Evolutionary conservation across 2,797 vertebrate genomes (phyloP).

Genomic region (Spinus olivaceus): DNA sequence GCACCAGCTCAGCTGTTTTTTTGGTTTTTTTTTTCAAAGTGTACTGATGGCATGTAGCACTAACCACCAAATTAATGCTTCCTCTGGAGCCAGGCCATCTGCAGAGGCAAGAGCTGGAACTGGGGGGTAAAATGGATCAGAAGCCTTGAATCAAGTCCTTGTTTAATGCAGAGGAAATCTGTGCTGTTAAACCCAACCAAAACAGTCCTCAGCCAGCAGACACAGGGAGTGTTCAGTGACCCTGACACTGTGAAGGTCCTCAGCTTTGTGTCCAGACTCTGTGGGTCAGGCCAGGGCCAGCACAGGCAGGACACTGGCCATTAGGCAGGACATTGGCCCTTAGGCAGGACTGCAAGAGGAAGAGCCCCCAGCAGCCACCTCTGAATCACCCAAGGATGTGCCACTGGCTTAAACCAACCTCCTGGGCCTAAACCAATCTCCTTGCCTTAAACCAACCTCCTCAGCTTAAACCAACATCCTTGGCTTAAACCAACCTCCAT

Average conservation of each 20-base stretch:
- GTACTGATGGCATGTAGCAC: neutral
- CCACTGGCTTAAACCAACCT: neutral
- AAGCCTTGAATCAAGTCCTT: conserved; percentile 37
- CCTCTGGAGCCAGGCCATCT: neutral
- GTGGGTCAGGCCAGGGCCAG: neutral
- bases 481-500: too few species aligned
- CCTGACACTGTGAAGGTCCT: neutral
- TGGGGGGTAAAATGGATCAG: neutral
- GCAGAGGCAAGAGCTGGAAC: neutral
- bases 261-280: neutral
- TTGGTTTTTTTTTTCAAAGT: neutral
- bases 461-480: too few species aligned
- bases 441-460: too few species aligned
- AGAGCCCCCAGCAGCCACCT: neutral
- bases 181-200: neutral
- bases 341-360: neutral
- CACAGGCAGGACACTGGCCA: rapidly evolving
- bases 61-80: conserved; percentile 16
- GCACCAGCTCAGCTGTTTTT: neutral
- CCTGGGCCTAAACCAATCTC: too few species aligned
- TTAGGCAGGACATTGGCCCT: neutral
- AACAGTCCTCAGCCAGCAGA: neutral
- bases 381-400: neutral
- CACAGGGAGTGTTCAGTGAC: neutral
- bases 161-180: conserved; percentile 31